Percentiles rank a stretch among this genome's conserved stretches.
Evolutionary conservation across 2,113 vertebrate genomes (phyloP).

Genomic region (Macquaria ambigua): DNA sequence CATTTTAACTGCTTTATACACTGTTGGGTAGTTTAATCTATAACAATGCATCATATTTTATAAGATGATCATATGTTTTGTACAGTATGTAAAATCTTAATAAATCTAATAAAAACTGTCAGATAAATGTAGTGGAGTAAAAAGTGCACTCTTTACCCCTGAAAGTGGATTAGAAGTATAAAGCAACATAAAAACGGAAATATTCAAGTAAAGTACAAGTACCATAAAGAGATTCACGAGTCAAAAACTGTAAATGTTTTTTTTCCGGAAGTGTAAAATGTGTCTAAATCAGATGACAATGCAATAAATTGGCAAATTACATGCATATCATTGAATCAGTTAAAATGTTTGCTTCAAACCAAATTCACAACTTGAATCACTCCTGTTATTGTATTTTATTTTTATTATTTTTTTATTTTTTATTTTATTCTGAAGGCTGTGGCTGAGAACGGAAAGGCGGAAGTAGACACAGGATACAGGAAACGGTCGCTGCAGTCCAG

Average conservation of each 20-base stretch:
- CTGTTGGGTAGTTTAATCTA: neutral
- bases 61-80: neutral
- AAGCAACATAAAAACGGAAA: neutral
- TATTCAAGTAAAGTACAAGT: no score
- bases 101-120: neutral
- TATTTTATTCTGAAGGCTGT: slow-evolving; percentile 62
- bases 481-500: slow-evolving; percentile 31
- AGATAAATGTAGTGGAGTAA: neutral
- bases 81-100: neutral
- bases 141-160: neutral
- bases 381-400: neutral
- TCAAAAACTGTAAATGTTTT: neutral
- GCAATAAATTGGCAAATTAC: neutral
- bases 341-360: neutral
- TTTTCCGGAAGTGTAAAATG: neutral
- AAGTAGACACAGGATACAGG: slow-evolving; percentile 47
- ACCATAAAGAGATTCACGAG: neutral
- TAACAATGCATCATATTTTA: neutral
- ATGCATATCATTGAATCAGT: neutral
- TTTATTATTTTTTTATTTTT: neutral
- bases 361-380: neutral
- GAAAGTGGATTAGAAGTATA: neutral
- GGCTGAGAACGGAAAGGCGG: slow-evolving; percentile 29
- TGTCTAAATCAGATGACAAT: neutral
- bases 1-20: neutral